Base-by-base conservation (phyloP, 2,888 invertebrate species). In the Oegoconia quadripuncta region DNA sequence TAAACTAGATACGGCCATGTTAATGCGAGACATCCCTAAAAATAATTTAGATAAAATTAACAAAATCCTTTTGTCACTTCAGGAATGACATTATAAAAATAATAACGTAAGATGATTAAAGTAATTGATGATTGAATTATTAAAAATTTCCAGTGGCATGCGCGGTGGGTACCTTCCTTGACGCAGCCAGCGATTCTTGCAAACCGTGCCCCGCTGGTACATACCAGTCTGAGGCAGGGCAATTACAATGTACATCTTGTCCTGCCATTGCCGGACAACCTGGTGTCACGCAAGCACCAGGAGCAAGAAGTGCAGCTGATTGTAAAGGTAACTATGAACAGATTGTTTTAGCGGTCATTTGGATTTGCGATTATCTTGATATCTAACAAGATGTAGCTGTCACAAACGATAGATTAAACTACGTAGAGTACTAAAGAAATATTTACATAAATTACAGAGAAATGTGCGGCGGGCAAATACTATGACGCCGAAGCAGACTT, bases 141-240 rank as follows among this genome's bases (percentile, higher is more conserved):
- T 29, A 15, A 26, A 31, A 12, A 15, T 26, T 64, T 55, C 56
- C 73, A 94, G 95, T 97, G 38, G 95, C 97, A 15, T 98, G 98
- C 72, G 93, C 97, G 11, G 92, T 97, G 47, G 98, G 98, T 44
- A 96, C 96, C 1, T 97, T 89, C 87, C 95, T 94, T 66, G 92
- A 96, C 49, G 90, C 90, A 28, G 90, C 91, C 3, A 93, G 92
- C 42, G 93, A 93, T 61, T 90, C 91, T 12, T 98, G 98, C 70
- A 86, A 92, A 28, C 91, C 94, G 15, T 98, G 98, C 62, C 93
- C 95, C 0, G 88, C 93, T 26, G 98, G 98, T 47, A 94, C 93
- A 0, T 99, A 97, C 74, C 98, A 98, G 77, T 97, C 97, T 45
- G 96, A 97, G 78, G 91, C 94, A 1, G 97, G 97, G 1, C 96